These are phyloP conservation scores for Tetraneura akinire DNA, from an alignment of 1,140 invertebrate species.

Conservation along the genomic window DNA sequence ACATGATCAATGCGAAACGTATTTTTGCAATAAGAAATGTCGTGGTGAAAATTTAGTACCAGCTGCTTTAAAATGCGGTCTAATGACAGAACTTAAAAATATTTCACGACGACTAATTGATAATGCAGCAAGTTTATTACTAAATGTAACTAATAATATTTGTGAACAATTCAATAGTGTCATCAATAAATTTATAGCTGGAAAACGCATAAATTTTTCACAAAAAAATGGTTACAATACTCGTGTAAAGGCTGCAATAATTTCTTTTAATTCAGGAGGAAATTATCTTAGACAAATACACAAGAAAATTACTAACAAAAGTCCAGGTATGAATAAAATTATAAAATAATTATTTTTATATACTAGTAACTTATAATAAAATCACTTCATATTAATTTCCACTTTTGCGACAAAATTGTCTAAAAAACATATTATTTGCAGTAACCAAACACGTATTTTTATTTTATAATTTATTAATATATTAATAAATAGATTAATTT, in stretches of 20 bases:
- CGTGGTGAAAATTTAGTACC: background rate
- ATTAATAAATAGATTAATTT: too few species aligned
- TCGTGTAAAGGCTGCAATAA: background rate
- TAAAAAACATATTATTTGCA: too few species aligned
- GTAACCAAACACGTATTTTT: too few species aligned
- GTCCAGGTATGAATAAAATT: background rate
- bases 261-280: slow-evolving; percentile 8
- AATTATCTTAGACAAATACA: background rate
- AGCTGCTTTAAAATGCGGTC: background rate
- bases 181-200: background rate
- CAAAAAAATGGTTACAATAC: background rate
- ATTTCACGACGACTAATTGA: slow-evolving; percentile 1
- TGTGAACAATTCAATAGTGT: slow-evolving; percentile 8
- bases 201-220: background rate
- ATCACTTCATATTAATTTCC: too few species aligned
- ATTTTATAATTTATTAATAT: too few species aligned
- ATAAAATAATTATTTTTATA: background rate
- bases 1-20: background rate
- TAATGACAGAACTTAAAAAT: slow-evolving; percentile 12
- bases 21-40: background rate
- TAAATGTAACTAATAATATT: background rate
- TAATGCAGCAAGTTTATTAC: background rate
- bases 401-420: too few species aligned
- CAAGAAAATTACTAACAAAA: background rate
- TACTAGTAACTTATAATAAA: too few species aligned